A percentile compares a stretch with the other conserved stretches of the same genome.
These are phyloP conservation scores for Pterostichus niger DNA, from an alignment of 2,888 invertebrate species.

Conservation along the genomic window DNA sequence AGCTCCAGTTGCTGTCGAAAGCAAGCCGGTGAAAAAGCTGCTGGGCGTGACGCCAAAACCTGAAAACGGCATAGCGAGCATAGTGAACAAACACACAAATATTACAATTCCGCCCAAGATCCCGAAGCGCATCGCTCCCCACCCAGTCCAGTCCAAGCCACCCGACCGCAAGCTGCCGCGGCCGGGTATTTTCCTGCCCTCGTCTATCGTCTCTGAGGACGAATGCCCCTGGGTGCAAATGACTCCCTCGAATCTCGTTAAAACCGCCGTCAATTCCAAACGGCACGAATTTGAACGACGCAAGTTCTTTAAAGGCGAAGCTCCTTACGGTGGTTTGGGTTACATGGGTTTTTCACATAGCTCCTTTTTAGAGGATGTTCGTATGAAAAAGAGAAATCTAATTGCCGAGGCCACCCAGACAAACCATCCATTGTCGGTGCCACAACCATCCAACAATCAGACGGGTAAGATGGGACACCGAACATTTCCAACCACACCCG, in stretches of 20 bases:
- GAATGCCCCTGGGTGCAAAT: slow-evolving; percentile 72
- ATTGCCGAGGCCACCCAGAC: slow-evolving; percentile 77
- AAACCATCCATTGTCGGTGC: slow-evolving; percentile 76
- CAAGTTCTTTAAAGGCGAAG: slow-evolving; percentile 77
- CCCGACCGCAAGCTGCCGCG: slow-evolving; percentile 72
- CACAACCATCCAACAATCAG: slow-evolving; percentile 79
- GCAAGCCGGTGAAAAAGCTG: slow-evolving; percentile 13
- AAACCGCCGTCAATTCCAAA: slow-evolving; percentile 83
- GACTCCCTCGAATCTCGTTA: slow-evolving; percentile 82
- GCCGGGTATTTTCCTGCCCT: slow-evolving; percentile 73
- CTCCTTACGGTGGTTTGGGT: slow-evolving; percentile 72
- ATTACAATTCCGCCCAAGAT: slow-evolving; percentile 68
- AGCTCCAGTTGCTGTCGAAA: background rate
- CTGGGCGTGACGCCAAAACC: slow-evolving; percentile 65
- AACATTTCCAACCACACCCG: slow-evolving; percentile 69
- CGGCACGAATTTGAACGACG: slow-evolving; percentile 80
- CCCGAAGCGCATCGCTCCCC: slow-evolving; percentile 72
- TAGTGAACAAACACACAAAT: slow-evolving; percentile 68
- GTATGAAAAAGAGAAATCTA: slow-evolving; percentile 77
- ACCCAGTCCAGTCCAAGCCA: slow-evolving; percentile 73
- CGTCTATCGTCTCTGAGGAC: slow-evolving; percentile 68
- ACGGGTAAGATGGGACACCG: slow-evolving; percentile 79
- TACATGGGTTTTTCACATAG: slow-evolving; percentile 66
- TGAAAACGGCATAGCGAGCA: slow-evolving; percentile 66
- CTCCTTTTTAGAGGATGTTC: slow-evolving; percentile 72